phyloP scores from a whole-genome alignment of 2,113 vertebrate species.

The Paratilapia polleni region DNA sequence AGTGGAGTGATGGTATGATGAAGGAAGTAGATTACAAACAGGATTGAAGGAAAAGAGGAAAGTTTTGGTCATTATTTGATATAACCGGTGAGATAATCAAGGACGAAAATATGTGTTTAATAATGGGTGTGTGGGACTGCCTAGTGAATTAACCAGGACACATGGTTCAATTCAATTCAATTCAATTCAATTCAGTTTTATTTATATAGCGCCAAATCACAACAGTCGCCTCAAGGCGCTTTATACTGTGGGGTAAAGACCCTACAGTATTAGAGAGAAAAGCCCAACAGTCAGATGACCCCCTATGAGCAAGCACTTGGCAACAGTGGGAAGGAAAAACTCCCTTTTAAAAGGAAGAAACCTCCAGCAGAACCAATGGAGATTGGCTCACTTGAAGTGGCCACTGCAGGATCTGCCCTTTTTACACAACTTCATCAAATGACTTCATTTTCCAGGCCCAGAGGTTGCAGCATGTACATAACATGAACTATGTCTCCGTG shows the following conservation, averaged over 20 bases:
- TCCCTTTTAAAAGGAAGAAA: no score
- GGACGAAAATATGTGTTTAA: conserved; percentile 26
- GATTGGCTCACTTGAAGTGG: not conserved
- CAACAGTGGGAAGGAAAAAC: no score
- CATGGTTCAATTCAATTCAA: no score
- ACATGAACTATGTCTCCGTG: not conserved
- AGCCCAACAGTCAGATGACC: no score
- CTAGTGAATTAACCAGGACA: conserved; percentile 41
- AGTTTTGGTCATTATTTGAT: not conserved
- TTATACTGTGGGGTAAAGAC: no score
- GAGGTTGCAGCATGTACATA: not conserved
- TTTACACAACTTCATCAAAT: not conserved
- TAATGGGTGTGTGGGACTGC: conserved; percentile 4
- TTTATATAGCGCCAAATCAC: no score
- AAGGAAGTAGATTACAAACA: not conserved
- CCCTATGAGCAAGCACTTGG: no score
- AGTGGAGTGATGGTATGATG: not conserved
- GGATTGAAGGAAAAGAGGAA: not conserved
- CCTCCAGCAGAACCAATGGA: no score
- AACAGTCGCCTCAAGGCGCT: no score
- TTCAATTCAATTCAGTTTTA: no score
- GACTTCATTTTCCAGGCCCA: not conserved
- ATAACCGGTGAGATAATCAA: conserved; percentile 8
- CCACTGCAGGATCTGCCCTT: not conserved
- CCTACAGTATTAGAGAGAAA: no score